Evolutionary conservation across 30 jellyfish, hydroid and myxozoan species (phyloP).

Genomic region (Calvadosia cruxmelitensis): DNA sequence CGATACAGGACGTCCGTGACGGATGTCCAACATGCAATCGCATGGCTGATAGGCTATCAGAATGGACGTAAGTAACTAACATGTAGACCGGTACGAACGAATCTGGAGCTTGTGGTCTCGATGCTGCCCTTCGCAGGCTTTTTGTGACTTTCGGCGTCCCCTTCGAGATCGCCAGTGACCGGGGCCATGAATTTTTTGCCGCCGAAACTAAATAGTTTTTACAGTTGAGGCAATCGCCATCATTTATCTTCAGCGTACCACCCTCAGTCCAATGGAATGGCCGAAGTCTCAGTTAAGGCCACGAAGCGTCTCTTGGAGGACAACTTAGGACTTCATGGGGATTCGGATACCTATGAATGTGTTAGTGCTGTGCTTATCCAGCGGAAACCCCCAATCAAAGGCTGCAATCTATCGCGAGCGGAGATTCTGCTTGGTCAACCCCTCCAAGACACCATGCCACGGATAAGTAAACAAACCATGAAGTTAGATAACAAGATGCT

Average conservation of each 20-base stretch:
- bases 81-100: too few relatives aligned
- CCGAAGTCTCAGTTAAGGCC: not conserved
- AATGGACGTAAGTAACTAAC: slow-evolving; percentile 18
- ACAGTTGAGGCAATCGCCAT: not conserved
- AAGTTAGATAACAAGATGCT: too few relatives aligned
- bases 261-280: not conserved
- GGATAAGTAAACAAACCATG: too few relatives aligned
- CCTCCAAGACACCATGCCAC: not conserved
- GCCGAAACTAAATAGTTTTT: not conserved
- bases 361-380: not conserved
- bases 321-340: not conserved
- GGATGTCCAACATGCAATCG: not conserved
- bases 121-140: too few relatives aligned
- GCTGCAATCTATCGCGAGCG: not conserved
- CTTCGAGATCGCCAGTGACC: not conserved
- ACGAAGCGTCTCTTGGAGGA: not conserved
- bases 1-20: not conserved
- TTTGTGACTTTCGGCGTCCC: too few relatives aligned
- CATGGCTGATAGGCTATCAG: slow-evolving; percentile 20
- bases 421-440: not conserved
- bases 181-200: not conserved
- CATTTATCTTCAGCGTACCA: not conserved
- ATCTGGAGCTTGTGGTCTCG: too few relatives aligned
- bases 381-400: not conserved
- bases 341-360: not conserved